Evolutionary conservation across 2,113 vertebrate species (phyloP).

Genomic region (Chrysochloris asiatica): DNA sequence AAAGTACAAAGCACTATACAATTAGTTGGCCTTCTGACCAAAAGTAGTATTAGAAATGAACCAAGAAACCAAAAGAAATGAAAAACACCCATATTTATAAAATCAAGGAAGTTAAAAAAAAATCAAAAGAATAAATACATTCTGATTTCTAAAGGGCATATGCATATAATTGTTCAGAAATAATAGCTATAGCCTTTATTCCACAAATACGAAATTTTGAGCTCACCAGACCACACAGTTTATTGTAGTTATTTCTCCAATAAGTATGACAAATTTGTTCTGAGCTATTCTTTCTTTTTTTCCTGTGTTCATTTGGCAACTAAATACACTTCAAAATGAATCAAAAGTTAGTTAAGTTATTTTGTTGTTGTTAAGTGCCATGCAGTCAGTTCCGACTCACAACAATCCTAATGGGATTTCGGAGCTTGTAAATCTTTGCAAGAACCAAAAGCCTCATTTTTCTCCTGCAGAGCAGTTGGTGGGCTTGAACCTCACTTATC

Average conservation of each 20-base stretch:
- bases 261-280: constrained; percentile 41
- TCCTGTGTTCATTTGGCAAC: constrained; percentile 34
- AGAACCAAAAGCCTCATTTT: too few species aligned
- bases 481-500: too few species aligned
- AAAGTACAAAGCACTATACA: constrained; percentile 11
- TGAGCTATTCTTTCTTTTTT: background rate
- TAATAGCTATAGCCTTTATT: background rate
- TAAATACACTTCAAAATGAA: constrained; percentile 38
- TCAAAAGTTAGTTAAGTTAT: constrained; percentile 40
- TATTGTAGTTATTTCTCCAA: background rate
- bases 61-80: background rate
- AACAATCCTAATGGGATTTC: too few species aligned
- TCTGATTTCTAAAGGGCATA: background rate
- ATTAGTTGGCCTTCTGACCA: background rate
- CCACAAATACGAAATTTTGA: constrained; percentile 37
- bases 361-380: too few species aligned
- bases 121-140: background rate
- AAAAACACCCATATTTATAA: background rate
- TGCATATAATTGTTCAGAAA: constrained; percentile 15
- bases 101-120: constrained; percentile 5
- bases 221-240: background rate
- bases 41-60: constrained; percentile 37
- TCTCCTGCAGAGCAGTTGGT: too few species aligned
- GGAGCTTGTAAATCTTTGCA: too few species aligned
- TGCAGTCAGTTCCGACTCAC: too few species aligned